Conservation (phyloP, 2,797 vertebrate genomes). For the Lutjanus campechanus region DNA sequence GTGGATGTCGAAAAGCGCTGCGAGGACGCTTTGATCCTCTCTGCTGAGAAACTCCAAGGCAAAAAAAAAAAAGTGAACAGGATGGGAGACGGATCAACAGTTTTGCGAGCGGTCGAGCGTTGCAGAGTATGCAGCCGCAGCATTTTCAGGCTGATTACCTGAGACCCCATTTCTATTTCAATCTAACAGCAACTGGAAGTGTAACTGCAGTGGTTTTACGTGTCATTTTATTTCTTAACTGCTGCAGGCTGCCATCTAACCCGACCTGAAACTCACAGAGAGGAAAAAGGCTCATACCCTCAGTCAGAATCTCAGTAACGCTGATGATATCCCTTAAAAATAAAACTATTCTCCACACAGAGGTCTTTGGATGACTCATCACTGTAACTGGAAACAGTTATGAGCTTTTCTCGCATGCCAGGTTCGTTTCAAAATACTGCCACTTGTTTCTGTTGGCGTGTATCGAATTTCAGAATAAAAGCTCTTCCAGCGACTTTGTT, state of each 20-base stretch:
- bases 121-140: conserved; percentile 45
- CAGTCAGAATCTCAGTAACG: conserved; percentile 26
- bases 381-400: conserved; percentile 47
- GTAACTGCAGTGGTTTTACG: conserved; percentile 36
- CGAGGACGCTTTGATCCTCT: conserved; percentile 71
- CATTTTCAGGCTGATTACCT: conserved; percentile 63
- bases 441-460: conserved; percentile 37
- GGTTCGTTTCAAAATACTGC: conserved; percentile 28
- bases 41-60: conserved; percentile 53
- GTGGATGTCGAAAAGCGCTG: conserved; percentile 44
- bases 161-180: conserved; percentile 52
- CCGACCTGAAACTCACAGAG: not conserved
- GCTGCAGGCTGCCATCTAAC: conserved; percentile 37
- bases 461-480: conserved; percentile 60
- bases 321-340: conserved; percentile 28
- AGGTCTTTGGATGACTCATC: conserved; percentile 41
- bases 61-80: conserved; percentile 6
- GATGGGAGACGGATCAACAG: conserved; percentile 53
- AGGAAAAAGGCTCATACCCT: not conserved
- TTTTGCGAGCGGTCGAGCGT: conserved; percentile 33
- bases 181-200: conserved; percentile 45
- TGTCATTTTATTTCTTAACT: conserved; percentile 49
- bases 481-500: conserved; percentile 17
- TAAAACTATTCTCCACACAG: conserved; percentile 28
- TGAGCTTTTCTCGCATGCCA: conserved; percentile 31